Percentiles rank a stretch among this genome's conserved stretches.
phyloP scores from a whole-genome alignment of 2,113 vertebrate genomes.

The Oreochromis niloticus region DNA sequence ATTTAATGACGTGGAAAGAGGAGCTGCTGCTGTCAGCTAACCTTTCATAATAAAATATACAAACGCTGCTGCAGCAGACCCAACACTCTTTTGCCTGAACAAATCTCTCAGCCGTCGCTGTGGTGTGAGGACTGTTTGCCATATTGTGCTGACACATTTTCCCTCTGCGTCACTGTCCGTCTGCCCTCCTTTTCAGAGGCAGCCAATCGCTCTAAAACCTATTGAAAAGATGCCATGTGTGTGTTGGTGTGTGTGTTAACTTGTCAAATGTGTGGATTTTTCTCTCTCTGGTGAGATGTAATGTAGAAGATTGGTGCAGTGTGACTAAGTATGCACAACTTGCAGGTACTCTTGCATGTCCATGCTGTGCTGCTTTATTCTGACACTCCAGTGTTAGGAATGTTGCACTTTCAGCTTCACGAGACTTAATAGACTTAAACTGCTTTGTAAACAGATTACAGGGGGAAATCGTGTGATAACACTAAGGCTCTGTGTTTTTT shows the following conservation, averaged over 20 bases:
- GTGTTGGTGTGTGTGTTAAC: not conserved
- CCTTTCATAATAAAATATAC: not conserved
- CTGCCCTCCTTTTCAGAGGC: conserved; percentile 13
- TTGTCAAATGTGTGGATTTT: not conserved
- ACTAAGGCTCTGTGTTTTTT: not conserved
- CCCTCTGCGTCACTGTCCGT: conserved; percentile 41
- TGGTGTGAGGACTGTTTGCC: conserved; percentile 43
- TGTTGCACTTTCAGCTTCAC: not conserved
- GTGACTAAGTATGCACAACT: not conserved
- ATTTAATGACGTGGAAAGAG: not conserved
- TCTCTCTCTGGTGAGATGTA: not conserved
- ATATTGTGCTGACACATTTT: conserved; percentile 56
- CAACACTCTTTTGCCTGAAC: conserved; percentile 2
- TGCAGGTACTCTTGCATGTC: not conserved
- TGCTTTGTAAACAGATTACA: not conserved
- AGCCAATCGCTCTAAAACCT: conserved; percentile 16
- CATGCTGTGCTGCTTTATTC: rapidly evolving
- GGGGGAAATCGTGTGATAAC: not conserved
- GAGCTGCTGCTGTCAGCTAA: not conserved
- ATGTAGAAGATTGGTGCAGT: not conserved
- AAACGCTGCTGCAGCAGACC: not conserved
- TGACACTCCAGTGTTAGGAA: not conserved
- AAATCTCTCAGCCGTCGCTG: conserved; percentile 9
- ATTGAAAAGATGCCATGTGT: conserved; percentile 8
- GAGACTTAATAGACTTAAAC: not conserved